Evolutionary conservation across 2,888 invertebrate species (phyloP), one percentile per base, ranked within the genome.

Genomic region (Drosophila paramelanica): DNA sequence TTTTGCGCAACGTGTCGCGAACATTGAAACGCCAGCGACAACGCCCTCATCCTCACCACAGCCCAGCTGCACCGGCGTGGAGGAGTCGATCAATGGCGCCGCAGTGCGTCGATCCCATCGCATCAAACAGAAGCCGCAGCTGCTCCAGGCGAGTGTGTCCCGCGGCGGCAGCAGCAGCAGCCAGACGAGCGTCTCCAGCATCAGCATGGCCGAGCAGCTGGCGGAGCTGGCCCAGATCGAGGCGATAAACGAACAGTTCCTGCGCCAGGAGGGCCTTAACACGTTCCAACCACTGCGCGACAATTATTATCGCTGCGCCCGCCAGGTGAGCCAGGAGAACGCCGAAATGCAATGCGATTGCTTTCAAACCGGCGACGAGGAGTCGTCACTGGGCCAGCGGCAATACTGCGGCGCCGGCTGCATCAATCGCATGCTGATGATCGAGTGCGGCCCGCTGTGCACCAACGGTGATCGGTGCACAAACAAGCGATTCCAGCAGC

Each of bases 321-420:
- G 97, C 91, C 96, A 96, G 91, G 95, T 96, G 56, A 97, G 97
- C 92, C 97, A 96, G 90, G 98, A 98, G 91, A 97, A 97, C 0
- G 96, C 96, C 81, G 95, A 97, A 81, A 98, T 99, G 98, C 95
- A 96, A 36, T 99, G 99, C 93, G 98, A 99, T 92, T 99, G 99
- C 92, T 96, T 96, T 88, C 94, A 98, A 73, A 96, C 96, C 59
- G 95, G 96, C 91, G 98, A 98, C 81, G 98, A 99, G 90, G 94
- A 96, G 72, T 94, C 95, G 47, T 94, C 95, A 46, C 93, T 96
- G 66, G 97, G 97, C 0, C 96, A 97, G 23, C 23, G 23, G 90
- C 92, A 95, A 66, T 98, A 98, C 11, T 99, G 99, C 92, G 98
- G 98, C 0, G 98, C 98, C 90, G 98, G 98, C 93, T 99, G 99